Evolutionary conservation across 2,888 invertebrate species (phyloP).

Genomic region (Pristionchus japonicus): DNA sequence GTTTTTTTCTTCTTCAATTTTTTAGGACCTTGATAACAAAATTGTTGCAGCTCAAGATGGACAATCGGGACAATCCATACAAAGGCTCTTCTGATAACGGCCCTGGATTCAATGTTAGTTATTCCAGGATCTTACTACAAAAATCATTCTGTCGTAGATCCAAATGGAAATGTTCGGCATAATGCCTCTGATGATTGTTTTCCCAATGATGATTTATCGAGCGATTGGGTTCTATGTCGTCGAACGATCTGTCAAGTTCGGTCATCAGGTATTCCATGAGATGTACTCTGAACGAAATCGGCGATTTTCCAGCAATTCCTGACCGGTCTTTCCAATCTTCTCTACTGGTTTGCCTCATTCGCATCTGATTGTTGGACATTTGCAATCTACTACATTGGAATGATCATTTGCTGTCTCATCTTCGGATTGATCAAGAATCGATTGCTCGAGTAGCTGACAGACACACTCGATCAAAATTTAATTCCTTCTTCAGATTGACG

Average conservation of each 20-base stretch:
- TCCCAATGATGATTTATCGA: constrained; percentile 14
- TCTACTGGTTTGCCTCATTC: constrained; percentile 26
- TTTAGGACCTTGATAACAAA: neutral
- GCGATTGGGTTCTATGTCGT: constrained; percentile 31
- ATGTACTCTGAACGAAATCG: too few relatives aligned
- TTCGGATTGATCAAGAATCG: neutral
- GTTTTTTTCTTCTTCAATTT: neutral
- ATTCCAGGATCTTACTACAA: neutral
- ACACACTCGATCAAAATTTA: neutral
- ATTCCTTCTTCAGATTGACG: neutral
- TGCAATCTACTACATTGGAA: neutral
- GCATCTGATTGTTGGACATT: neutral
- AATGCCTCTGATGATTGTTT: neutral
- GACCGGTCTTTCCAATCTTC: neutral
- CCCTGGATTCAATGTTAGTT: neutral
- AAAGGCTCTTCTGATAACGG: neutral
- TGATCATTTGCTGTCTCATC: neutral
- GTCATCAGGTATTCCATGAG: neutral
- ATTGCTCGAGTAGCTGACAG: neutral
- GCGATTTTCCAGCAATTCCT: constrained; percentile 14
- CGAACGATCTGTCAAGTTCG: constrained; percentile 15
- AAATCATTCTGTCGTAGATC: neutral
- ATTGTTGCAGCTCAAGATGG: neutral
- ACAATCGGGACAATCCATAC: neutral
- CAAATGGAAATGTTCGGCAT: neutral